These are phyloP conservation scores for Cossypha caffra DNA, from an alignment of 2,797 vertebrate genomes.

Conservation along the genomic window DNA sequence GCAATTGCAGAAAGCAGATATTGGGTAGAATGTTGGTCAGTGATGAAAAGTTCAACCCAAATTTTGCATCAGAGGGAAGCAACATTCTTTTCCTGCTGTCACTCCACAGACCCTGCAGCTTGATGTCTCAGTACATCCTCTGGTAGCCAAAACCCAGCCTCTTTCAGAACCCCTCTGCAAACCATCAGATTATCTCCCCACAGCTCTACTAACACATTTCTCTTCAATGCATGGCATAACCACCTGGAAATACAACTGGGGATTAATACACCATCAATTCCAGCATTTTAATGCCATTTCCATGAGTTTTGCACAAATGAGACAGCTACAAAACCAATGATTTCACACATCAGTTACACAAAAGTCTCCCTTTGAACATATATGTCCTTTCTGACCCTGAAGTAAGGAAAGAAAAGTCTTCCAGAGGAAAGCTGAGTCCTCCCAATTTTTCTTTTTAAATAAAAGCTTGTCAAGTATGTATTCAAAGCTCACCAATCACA, in stretches of 20 bases:
- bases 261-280: neutral
- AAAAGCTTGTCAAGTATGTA: neutral
- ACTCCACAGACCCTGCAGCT: neutral
- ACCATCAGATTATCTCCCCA: neutral
- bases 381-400: neutral
- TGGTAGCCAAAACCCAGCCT: neutral
- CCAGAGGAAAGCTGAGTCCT: neutral
- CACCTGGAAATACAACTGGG: neutral
- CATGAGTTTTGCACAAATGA: neutral
- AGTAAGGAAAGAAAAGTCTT: neutral
- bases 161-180: neutral
- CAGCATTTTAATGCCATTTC: neutral
- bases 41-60: neutral
- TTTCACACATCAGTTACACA: neutral
- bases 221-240: neutral
- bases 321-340: neutral
- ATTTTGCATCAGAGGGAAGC: neutral
- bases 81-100: neutral
- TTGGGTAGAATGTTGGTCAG: neutral
- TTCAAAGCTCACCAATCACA: neutral
- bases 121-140: fast-evolving
- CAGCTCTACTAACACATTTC: neutral
- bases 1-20: neutral
- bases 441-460: neutral
- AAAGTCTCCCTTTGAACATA: neutral